phyloP scores from a whole-genome alignment of 2,797 vertebrate genomes.

The Poecile montanus region DNA sequence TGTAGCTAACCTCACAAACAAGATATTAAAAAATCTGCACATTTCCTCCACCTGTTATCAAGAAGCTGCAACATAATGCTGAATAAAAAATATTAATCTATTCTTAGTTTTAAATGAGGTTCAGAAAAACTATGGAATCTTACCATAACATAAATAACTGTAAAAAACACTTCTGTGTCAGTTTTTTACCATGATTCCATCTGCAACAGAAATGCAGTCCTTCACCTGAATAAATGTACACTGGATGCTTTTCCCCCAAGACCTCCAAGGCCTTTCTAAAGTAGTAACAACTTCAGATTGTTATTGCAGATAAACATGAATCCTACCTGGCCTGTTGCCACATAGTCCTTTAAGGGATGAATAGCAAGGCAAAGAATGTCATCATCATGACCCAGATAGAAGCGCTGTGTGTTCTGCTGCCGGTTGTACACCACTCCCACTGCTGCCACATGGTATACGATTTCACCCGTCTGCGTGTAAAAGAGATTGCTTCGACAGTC shows the following conservation, averaged over 20 bases:
- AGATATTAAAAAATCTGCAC: neutral
- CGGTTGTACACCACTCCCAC: conserved; percentile 96
- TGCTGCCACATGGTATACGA: conserved; percentile 97
- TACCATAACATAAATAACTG: neutral
- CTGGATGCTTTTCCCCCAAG: neutral
- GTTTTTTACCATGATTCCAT: neutral
- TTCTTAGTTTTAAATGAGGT: neutral
- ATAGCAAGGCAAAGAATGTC: conserved; percentile 96
- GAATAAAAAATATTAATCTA: neutral
- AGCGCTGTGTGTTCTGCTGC: conserved; percentile 95
- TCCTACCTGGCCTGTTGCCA: conserved; percentile 96
- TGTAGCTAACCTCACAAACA: neutral
- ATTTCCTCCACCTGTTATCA: neutral
- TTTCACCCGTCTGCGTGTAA: conserved; percentile 97
- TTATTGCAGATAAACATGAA: neutral
- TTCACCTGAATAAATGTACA: neutral
- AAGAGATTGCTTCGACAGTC: conserved; percentile 92
- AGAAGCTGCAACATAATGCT: neutral
- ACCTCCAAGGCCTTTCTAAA: neutral
- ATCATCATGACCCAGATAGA: conserved; percentile 96
- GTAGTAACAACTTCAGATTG: neutral
- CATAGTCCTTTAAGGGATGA: conserved; percentile 95
- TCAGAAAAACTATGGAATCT: neutral
- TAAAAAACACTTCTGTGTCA: neutral
- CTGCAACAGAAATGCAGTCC: neutral